phyloP scores from a whole-genome alignment of 2,797 vertebrate species.

The Falco naumanni region DNA sequence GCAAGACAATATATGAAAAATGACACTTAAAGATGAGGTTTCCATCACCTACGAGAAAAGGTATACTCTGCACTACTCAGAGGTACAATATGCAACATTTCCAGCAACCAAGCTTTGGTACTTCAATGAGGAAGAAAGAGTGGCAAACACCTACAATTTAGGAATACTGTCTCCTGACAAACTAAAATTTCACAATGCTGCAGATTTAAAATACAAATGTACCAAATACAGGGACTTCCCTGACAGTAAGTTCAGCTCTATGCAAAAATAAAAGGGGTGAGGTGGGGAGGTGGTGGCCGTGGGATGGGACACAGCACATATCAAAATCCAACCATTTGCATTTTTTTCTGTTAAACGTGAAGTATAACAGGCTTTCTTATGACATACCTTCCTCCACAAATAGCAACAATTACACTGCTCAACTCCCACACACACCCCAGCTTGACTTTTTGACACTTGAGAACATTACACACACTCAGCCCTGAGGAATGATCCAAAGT shows the following conservation, averaged over 20 bases:
- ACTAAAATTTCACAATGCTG: neutral
- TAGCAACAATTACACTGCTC: constrained; percentile 7
- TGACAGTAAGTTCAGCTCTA: neutral
- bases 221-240: neutral
- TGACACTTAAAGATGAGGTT: neutral
- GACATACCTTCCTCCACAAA: constrained; percentile 3
- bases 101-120: neutral
- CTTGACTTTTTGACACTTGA: neutral
- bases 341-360: constrained; percentile 13
- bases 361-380: neutral
- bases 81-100: neutral
- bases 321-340: neutral
- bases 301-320: neutral
- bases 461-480: neutral
- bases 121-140: neutral
- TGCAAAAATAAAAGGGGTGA: neutral
- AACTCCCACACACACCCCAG: neutral
- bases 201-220: neutral
- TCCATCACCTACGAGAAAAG: neutral
- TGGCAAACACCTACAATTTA: neutral
- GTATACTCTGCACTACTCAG: neutral
- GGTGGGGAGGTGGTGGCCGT: too few species aligned
- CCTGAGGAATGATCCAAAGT: neutral
- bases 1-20: neutral
- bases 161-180: neutral